phyloP scores from a whole-genome alignment of 2,888 invertebrate genomes.

The Erannis defoliaria region DNA sequence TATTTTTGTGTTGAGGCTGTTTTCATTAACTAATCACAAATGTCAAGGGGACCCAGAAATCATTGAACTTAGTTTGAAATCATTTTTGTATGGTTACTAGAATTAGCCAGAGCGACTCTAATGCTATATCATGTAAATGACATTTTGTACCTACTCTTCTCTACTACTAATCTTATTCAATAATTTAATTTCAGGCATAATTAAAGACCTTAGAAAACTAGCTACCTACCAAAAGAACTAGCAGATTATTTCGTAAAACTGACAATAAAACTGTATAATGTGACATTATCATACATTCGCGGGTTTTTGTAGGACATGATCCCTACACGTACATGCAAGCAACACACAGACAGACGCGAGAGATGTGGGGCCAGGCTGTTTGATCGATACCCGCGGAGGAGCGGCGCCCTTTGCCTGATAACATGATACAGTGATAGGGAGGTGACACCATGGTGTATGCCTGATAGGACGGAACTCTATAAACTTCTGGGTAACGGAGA shows the following conservation, averaged over 20 bases:
- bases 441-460: constrained; percentile 7
- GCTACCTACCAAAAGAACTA: not conserved
- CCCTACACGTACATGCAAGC: not conserved
- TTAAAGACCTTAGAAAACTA: too few species aligned
- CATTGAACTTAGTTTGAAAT: too few species aligned
- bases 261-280: constrained; percentile 1
- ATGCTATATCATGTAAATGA: too few species aligned
- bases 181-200: too few species aligned
- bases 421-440: constrained; percentile 18
- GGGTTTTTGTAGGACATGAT: not conserved
- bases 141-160: too few species aligned
- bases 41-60: too few species aligned
- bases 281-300: not conserved
- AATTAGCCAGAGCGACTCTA: too few species aligned
- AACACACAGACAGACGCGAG: constrained; percentile 19
- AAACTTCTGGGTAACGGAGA: not conserved
- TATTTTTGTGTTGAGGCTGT: too few species aligned
- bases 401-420: constrained; percentile 24
- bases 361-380: constrained; percentile 31
- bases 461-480: constrained; percentile 4
- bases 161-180: too few species aligned
- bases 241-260: constrained; percentile 1
- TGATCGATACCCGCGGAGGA: constrained; percentile 33
- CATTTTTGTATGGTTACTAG: too few species aligned
- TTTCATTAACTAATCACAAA: too few species aligned